phyloP scores from a whole-genome alignment of 1,140 invertebrate species.

The Archivesica marissinica region DNA sequence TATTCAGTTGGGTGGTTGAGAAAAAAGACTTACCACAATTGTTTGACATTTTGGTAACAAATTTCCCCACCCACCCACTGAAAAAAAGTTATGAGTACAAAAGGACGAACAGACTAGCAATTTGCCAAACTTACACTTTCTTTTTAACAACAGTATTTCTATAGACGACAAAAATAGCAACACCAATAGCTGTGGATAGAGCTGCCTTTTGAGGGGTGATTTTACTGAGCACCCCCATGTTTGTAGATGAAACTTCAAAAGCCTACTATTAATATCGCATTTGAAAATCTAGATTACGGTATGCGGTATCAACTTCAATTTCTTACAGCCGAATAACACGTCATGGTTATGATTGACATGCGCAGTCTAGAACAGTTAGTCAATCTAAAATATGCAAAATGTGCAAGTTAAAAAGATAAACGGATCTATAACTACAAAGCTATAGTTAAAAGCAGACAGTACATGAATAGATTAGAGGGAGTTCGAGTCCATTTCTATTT shows the following conservation, averaged over 20 bases:
- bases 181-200: constrained; percentile 69
- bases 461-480: no score
- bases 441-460: no score
- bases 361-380: no score
- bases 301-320: neutral
- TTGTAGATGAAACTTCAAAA: constrained; percentile 25
- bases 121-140: neutral
- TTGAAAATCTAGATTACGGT: no score
- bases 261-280: constrained; percentile 5
- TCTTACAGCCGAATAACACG: neutral
- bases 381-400: neutral
- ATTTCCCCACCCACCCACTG: no score
- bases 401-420: no score
- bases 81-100: no score
- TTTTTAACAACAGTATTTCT: constrained; percentile 62
- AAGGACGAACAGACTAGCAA: neutral
- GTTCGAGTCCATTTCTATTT: neutral
- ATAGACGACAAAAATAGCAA: constrained; percentile 71
- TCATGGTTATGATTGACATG: no score
- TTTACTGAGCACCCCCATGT: constrained; percentile 79
- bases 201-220: constrained; percentile 74
- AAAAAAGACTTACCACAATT: no score
- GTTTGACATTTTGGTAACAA: no score
- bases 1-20: no score
- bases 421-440: no score